phyloP scores from a whole-genome alignment of 2,113 vertebrate species.

The Craseonycteris thonglongyai region DNA sequence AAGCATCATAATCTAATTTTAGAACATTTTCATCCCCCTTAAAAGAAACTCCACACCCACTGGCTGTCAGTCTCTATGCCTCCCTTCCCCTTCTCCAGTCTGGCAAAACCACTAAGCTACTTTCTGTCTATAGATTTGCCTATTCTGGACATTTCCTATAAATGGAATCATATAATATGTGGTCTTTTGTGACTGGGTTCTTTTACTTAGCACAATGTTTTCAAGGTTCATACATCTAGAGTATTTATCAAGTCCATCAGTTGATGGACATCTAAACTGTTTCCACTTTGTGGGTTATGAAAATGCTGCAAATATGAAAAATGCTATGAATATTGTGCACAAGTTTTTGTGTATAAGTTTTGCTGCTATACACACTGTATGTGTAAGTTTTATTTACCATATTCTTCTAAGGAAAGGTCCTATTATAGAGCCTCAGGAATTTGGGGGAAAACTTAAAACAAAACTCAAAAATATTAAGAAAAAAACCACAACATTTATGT shows the following conservation, averaged over 20 bases:
- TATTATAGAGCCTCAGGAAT: not conserved
- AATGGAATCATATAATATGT: too few species aligned
- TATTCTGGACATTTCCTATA: too few species aligned
- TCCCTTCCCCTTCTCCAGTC: not conserved
- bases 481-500: not conserved
- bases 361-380: not conserved
- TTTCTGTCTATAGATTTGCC: too few species aligned
- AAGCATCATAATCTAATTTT: too few species aligned
- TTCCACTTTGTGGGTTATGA: not conserved
- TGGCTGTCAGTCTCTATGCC: not conserved
- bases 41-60: too few species aligned
- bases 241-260: not conserved
- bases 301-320: not conserved
- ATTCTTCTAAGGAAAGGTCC: not conserved
- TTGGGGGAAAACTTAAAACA: not conserved
- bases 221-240: not conserved
- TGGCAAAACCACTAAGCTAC: not conserved
- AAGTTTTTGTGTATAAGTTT: too few species aligned
- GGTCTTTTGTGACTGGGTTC: too few species aligned
- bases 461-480: slow-evolving; percentile 3
- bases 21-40: not conserved
- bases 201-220: too few species aligned
- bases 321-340: not conserved
- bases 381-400: not conserved
- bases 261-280: not conserved